Percentiles rank a stretch among this genome's conserved stretches.
Conservation (phyloP, 2,113 vertebrate genomes). For the Lota lota region DNA sequence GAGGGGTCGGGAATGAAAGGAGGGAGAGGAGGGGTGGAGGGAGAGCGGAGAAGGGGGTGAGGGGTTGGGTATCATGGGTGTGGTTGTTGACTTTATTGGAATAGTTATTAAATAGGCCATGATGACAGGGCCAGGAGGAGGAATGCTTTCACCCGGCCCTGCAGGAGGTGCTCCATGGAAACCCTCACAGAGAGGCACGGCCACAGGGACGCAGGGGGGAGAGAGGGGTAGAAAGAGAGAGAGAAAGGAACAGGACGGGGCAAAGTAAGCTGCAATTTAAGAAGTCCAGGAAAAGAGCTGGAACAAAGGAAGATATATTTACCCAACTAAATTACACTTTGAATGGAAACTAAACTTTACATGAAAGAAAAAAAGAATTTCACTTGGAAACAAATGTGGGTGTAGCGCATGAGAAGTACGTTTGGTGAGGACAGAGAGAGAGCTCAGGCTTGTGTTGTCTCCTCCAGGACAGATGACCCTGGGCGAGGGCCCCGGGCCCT, state of each 20-base stretch:
- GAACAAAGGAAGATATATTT: slow-evolving; percentile 34
- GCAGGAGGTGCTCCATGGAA: slow-evolving; percentile 59
- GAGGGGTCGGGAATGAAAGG: slow-evolving; percentile 33
- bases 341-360: slow-evolving; percentile 22
- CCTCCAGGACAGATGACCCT: slow-evolving; percentile 39
- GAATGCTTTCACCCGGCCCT: slow-evolving; percentile 71
- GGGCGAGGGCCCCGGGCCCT: slow-evolving; percentile 45
- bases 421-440: slow-evolving; percentile 19
- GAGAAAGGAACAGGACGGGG: not conserved
- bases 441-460: slow-evolving; percentile 50
- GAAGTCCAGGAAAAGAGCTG: slow-evolving; percentile 15
- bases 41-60: too few species aligned
- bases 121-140: slow-evolving; percentile 64
- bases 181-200: slow-evolving; percentile 45
- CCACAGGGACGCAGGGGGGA: slow-evolving; percentile 32
- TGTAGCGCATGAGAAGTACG: not conserved
- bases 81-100: slow-evolving; percentile 71
- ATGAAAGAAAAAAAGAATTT: slow-evolving; percentile 30
- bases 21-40: slow-evolving; percentile 20
- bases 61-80: slow-evolving; percentile 16
- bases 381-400: not conserved
- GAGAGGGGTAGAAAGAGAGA: not conserved
- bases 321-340: not conserved
- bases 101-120: slow-evolving; percentile 74
- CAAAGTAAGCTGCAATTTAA: slow-evolving; percentile 39